These are phyloP conservation scores for Chaetogeoica ovagalla DNA, from an alignment of 2,888 invertebrate genomes.

Conservation along the genomic window DNA sequence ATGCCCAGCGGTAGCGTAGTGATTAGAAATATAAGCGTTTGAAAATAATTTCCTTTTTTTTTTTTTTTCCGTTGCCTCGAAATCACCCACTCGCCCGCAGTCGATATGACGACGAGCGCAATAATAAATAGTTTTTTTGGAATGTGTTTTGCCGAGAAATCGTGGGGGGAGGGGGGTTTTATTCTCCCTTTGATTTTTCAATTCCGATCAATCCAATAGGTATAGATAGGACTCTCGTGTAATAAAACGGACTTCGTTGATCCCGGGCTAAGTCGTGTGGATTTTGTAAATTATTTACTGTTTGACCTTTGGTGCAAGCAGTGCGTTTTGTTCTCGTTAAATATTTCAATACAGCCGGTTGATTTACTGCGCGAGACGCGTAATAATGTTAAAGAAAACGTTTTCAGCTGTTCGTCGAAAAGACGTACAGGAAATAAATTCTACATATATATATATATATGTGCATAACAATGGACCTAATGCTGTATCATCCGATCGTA, in stretches of 20 bases:
- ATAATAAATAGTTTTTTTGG: neutral
- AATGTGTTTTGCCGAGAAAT: too few species aligned
- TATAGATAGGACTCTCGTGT: neutral
- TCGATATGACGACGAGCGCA: neutral
- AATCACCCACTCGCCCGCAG: too few species aligned
- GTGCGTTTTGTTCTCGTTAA: constrained; percentile 30
- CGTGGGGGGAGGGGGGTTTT: neutral
- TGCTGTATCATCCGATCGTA: constrained; percentile 33
- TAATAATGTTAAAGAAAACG: constrained; percentile 15
- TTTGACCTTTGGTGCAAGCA: constrained; percentile 1
- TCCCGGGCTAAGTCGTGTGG: neutral
- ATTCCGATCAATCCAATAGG: constrained; percentile 19
- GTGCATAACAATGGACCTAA: constrained; percentile 13
- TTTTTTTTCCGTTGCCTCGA: too few species aligned
- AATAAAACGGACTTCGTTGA: constrained; percentile 20
- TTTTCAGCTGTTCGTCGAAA: neutral
- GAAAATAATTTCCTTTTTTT: too few species aligned
- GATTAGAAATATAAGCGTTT: too few species aligned
- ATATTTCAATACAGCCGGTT: constrained; percentile 26
- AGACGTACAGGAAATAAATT: constrained; percentile 18
- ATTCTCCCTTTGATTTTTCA: neutral
- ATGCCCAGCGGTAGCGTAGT: too few species aligned
- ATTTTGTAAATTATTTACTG: constrained; percentile 43
- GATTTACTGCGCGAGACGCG: too few species aligned
- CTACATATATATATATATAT: constrained; percentile 36